Percentiles rank a stretch among this genome's conserved stretches.
These are phyloP conservation scores for Diogma glabrata DNA, from an alignment of 2,888 invertebrate genomes.

Conservation along the genomic window DNA sequence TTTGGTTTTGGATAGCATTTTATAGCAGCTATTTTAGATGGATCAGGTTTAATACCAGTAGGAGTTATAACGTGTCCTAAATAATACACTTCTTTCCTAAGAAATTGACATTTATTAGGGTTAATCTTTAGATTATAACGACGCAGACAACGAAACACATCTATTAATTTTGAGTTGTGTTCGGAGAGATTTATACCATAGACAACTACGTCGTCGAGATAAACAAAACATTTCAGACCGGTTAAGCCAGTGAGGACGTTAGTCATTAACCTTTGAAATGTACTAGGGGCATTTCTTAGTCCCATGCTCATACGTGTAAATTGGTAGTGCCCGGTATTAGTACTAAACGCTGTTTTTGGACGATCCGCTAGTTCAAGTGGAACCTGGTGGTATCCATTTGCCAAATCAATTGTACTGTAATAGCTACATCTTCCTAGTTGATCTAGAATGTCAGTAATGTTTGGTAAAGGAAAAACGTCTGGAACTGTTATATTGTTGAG, in stretches of 20 bases:
- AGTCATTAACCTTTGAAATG: neutral
- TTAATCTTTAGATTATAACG: slow-evolving; percentile 19
- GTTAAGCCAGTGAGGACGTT: neutral
- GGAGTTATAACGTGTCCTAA: slow-evolving; percentile 18
- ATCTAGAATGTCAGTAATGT: slow-evolving; percentile 21
- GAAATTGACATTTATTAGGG: slow-evolving; percentile 22
- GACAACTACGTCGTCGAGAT: neutral
- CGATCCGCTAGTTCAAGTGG: neutral
- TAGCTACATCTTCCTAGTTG: slow-evolving; percentile 15
- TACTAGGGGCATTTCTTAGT: neutral
- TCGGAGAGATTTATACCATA: slow-evolving; percentile 21
- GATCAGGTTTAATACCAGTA: slow-evolving; percentile 19
- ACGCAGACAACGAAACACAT: slow-evolving; percentile 18
- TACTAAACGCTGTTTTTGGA: neutral
- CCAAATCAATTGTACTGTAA: slow-evolving; percentile 20
- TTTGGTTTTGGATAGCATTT: slow-evolving; percentile 18
- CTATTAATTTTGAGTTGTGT: slow-evolving; percentile 15
- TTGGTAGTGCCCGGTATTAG: neutral
- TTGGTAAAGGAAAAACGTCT: slow-evolving; percentile 19
- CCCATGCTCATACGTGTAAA: neutral
- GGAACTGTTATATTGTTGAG: slow-evolving; percentile 19
- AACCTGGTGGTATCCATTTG: neutral
- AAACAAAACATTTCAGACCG: slow-evolving; percentile 3
- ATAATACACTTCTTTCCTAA: slow-evolving; percentile 18
- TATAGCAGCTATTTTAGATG: slow-evolving; percentile 17